Evolutionary conservation across 2,888 invertebrate species (phyloP).

Genomic region (Pharmacophagus antenor): DNA sequence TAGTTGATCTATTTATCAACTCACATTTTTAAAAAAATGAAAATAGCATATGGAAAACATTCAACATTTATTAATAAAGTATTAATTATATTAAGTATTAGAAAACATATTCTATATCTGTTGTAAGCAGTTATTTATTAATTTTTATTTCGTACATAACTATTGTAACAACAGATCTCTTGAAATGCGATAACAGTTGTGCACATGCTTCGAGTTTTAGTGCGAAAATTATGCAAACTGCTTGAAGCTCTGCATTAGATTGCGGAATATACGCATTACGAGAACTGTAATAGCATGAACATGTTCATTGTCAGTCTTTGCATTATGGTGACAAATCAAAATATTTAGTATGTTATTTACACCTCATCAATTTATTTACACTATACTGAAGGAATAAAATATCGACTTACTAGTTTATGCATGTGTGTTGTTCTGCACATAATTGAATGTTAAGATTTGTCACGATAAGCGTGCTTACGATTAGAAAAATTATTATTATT

Average conservation of each 20-base stretch:
- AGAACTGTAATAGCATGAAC: neutral
- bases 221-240: constrained; percentile 17
- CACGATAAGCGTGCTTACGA: too few species aligned
- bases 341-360: neutral
- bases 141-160: neutral
- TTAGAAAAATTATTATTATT: neutral
- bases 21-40: neutral
- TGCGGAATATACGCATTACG: neutral
- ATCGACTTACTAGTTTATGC: too few species aligned
- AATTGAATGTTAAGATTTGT: neutral
- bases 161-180: neutral
- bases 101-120: too few species aligned
- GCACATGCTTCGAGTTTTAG: neutral
- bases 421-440: neutral
- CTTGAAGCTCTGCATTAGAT: neutral
- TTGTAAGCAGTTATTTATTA: too few species aligned
- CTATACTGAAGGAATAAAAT: neutral
- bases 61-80: too few species aligned
- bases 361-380: neutral
- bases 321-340: neutral
- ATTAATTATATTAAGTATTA: too few species aligned
- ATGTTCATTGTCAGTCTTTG: neutral
- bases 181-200: neutral
- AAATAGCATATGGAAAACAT: too few species aligned
- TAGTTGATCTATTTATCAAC: neutral